phyloP scores from a whole-genome alignment of 2,888 invertebrate genomes.

The Schrankia costaestrigalis region DNA sequence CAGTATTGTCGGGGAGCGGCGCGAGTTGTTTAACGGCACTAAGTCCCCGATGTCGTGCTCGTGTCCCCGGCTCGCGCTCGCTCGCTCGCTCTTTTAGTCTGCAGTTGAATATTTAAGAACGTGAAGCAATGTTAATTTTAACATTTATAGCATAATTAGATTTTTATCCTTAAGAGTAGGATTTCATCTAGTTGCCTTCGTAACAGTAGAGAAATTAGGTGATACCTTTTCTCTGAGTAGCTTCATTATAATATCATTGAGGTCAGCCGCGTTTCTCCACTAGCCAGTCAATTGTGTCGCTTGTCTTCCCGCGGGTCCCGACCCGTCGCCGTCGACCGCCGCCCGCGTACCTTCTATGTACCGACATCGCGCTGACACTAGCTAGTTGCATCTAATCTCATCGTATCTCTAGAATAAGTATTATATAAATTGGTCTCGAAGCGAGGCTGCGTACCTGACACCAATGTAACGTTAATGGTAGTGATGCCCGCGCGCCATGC shows the following conservation, averaged over 20 bases:
- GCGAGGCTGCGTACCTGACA: conserved; percentile 73
- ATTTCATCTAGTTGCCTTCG: conserved; percentile 80
- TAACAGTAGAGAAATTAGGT: conserved; percentile 76
- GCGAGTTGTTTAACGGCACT: conserved; percentile 66
- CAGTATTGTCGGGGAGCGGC: conserved; percentile 33
- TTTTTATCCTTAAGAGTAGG: conserved; percentile 79
- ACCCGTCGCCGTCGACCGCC: conserved; percentile 8
- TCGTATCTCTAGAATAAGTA: conserved; percentile 57
- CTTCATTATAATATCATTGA: conserved; percentile 59
- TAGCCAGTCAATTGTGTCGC: conserved; percentile 69
- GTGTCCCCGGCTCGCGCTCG: conserved; percentile 33
- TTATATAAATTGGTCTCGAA: conserved; percentile 48
- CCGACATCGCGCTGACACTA: conserved; percentile 55
- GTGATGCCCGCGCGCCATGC: conserved; percentile 17
- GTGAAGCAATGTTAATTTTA: conserved; percentile 80
- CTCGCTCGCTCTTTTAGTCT: conserved; percentile 35
- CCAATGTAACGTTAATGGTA: conserved; percentile 59
- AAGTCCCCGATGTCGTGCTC: conserved; percentile 39
- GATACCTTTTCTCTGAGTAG: conserved; percentile 75
- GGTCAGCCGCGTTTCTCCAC: conserved; percentile 55
- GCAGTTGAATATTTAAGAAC: conserved; percentile 59
- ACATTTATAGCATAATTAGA: conserved; percentile 77
- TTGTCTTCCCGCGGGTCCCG: conserved; percentile 47
- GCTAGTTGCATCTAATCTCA: conserved; percentile 63
- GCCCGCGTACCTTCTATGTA: conserved; percentile 13